Percentiles rank a stretch among this genome's conserved stretches.
These are phyloP conservation scores for Cepaea hortensis DNA, from an alignment of 2,888 invertebrate genomes.

Conservation along the genomic window DNA sequence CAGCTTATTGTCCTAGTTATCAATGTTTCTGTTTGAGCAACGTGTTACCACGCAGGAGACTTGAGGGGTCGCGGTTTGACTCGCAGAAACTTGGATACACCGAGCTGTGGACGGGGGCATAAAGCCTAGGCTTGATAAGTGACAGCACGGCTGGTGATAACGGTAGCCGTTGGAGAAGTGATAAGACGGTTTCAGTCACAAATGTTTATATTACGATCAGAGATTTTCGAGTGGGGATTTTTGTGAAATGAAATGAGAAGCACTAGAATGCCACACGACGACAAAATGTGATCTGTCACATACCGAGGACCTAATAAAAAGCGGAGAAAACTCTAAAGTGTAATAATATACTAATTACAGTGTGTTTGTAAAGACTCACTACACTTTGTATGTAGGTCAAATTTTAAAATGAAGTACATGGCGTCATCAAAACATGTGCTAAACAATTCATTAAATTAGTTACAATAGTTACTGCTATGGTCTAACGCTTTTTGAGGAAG, in stretches of 20 bases:
- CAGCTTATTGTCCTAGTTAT: not conserved
- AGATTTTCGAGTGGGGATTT: not conserved
- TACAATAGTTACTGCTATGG: too few species aligned
- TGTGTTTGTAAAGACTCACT: too few species aligned
- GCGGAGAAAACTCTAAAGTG: too few species aligned
- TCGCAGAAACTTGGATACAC: not conserved
- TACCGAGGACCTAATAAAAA: too few species aligned
- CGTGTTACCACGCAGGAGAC: not conserved
- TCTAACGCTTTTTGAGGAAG: too few species aligned
- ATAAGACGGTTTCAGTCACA: slow-evolving; percentile 22
- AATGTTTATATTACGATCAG: slow-evolving; percentile 28
- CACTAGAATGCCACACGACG: not conserved
- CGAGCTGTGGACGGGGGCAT: not conserved
- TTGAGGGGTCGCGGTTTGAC: not conserved
- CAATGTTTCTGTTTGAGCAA: slow-evolving; percentile 19
- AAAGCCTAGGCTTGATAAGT: slow-evolving; percentile 20
- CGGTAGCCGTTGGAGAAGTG: slow-evolving; percentile 15
- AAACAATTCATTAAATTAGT: too few species aligned
- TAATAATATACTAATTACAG: too few species aligned
- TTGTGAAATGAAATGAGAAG: not conserved
- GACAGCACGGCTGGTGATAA: slow-evolving; percentile 7
- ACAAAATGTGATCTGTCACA: not conserved
- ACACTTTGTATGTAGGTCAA: too few species aligned
- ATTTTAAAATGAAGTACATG: too few species aligned
- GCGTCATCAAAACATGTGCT: too few species aligned